These are phyloP conservation scores for Monochamus saltuarius DNA, from an alignment of 1,140 invertebrate species.

Conservation along the genomic window DNA sequence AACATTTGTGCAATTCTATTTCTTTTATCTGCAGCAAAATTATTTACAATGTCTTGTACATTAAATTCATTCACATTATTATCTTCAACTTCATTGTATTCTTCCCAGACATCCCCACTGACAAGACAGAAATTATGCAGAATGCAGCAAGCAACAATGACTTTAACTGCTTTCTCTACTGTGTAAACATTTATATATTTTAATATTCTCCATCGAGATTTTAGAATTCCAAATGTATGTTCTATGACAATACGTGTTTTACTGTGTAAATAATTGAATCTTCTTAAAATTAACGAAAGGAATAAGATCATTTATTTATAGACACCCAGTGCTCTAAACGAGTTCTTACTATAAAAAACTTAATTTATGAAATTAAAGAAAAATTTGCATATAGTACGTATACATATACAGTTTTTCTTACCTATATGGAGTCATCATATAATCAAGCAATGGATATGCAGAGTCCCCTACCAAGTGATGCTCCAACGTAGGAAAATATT, in stretches of 20 bases:
- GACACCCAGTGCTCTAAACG: no score
- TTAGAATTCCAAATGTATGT: conserved; percentile 24
- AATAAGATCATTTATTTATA: no score
- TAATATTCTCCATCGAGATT: conserved; percentile 22
- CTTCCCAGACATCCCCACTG: conserved; percentile 21
- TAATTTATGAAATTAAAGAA: no score
- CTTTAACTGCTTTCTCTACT: conserved; percentile 21
- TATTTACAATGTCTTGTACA: neutral
- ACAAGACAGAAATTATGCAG: conserved; percentile 28
- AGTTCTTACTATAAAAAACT: no score
- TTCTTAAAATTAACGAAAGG: no score
- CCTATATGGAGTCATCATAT: no score
- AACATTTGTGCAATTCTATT: conserved; percentile 1
- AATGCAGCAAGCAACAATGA: conserved; percentile 20
- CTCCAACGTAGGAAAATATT: no score
- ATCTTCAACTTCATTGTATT: conserved; percentile 10
- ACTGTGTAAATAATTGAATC: conserved; percentile 9
- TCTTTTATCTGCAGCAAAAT: conserved; percentile 10
- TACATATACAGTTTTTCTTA: no score
- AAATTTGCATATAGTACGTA: no score
- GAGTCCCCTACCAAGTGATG: no score
- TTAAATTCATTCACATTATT: neutral
- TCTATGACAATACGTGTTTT: conserved; percentile 20
- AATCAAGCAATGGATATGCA: no score
- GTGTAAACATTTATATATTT: conserved; percentile 21